phyloP scores from a whole-genome alignment of 1,140 invertebrate genomes.

The Calosoma granatense region DNA sequence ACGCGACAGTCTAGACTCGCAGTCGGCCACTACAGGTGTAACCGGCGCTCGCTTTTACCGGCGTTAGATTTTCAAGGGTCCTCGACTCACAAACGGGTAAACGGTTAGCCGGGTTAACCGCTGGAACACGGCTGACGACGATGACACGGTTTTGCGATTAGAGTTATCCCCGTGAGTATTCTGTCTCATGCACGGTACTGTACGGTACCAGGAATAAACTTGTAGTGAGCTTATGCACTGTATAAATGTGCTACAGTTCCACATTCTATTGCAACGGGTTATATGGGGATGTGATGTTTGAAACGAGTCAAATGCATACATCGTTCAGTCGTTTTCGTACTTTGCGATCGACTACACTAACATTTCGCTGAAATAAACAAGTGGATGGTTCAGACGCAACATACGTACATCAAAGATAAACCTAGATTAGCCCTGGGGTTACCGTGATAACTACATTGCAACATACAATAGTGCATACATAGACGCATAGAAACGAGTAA shows the following conservation, averaged over 20 bases:
- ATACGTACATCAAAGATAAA: background rate
- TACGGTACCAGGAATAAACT: no score
- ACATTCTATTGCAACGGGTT: no score
- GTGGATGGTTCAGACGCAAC: no score
- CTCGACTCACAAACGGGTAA: background rate
- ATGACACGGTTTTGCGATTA: background rate
- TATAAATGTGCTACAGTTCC: no score
- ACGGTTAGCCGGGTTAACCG: background rate
- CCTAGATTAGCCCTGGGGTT: background rate
- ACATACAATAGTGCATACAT: background rate
- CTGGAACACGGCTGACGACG: background rate
- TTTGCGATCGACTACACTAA: background rate
- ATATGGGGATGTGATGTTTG: no score
- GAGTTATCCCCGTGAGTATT: background rate
- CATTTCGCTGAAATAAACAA: background rate
- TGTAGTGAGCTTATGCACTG: no score
- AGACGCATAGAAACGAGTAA: background rate
- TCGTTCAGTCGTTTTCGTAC: no score
- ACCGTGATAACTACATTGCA: background rate
- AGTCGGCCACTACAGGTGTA: background rate
- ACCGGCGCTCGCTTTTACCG: background rate
- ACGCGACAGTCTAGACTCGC: no score
- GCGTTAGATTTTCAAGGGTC: background rate
- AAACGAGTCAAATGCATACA: no score
- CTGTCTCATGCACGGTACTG: background rate